Evolutionary conservation across 2,797 vertebrate genomes (phyloP).

Genomic region (Peromyscus nudipes): DNA sequence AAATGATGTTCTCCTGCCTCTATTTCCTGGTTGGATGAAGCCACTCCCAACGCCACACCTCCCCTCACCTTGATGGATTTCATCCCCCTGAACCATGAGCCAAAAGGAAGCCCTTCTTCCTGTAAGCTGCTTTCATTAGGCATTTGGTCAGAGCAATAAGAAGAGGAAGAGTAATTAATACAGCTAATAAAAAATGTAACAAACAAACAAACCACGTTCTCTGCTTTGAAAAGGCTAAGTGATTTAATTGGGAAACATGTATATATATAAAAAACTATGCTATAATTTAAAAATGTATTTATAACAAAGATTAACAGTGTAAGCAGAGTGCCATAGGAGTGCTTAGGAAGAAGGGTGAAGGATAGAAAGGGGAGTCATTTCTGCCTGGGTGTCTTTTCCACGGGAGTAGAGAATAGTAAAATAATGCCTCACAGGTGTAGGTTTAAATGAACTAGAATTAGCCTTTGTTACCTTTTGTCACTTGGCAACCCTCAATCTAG

Average conservation of each 20-base stretch:
- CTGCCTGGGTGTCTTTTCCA: neutral
- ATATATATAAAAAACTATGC: neutral
- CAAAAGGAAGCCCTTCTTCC: neutral
- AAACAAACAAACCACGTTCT: neutral
- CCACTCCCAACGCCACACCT: neutral
- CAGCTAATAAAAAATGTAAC: neutral
- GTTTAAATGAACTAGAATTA: constrained; percentile 76
- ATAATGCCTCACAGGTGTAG: constrained; percentile 15
- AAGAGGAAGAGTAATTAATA: neutral
- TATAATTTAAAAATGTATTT: neutral
- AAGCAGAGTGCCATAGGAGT: neutral
- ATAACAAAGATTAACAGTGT: neutral
- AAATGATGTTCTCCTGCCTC: neutral
- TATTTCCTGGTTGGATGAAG: neutral
- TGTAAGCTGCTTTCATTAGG: neutral
- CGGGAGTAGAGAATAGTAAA: neutral
- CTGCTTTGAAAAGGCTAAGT: neutral
- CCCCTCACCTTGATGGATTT: no score
- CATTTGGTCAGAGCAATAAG: neutral
- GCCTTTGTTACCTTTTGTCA: constrained; percentile 75
- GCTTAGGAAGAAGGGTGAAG: neutral
- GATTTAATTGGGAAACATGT: constrained; percentile 19
- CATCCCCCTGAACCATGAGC: neutral
- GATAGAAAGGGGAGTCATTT: neutral
- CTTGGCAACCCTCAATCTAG: constrained; percentile 71